Base-by-base conservation (phyloP, 2,888 invertebrate species). In the Acanthosepion pharaonis region DNA sequence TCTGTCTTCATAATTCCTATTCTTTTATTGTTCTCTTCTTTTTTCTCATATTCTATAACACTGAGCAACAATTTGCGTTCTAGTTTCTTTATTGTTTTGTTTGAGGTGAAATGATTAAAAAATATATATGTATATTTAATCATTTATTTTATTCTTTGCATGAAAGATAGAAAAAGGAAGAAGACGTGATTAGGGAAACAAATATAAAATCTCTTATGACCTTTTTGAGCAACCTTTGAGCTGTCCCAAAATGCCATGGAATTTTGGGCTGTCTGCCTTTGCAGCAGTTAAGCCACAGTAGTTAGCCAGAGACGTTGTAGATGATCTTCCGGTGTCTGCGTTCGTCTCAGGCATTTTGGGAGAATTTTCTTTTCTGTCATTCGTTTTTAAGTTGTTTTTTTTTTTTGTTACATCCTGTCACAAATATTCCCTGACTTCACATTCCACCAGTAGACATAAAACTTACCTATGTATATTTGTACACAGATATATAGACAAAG, bases 311-410 rank as follows among this genome's bases (percentile, higher is more conserved):
- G n/a, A n/a, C n/a, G 8, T n/a, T 78, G 5, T n/a, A 15, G 33
- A 78, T n/a, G 78, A 78, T n/a, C 78, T 78, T 78, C 78, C n/a
- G 78, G 78, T 78, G 78, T 78, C 78, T 78, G 15, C n/a, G 33
- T 78, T 78, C n/a, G 78, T 78, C n/a, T 78, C 78, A 78, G 78
- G n/a, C 78, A n/a, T 78, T 78, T 78, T 78, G n/a, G 15, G n/a
- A n/a, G 33, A n/a, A 1, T n/a, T n/a, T n/a, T n/a, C 9, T 78
- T n/a, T 28, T 28, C 15, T 78, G 23, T 20, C 59, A 23, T 23
- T 59, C 23, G 59, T 59, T 59, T 59, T 23, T 59, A 5, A 23
- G 20, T 78, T 9, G n/a, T 28, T 78, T n/a, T 78, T 20, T 33
- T 78, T n/a, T 78, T 78, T 78, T 33, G 78, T 78, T 11, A 78